A percentile compares a stretch with the other conserved stretches of the same genome.
Evolutionary conservation across 1,140 invertebrate genomes (phyloP).

Genomic region (Antheraea pernyi): DNA sequence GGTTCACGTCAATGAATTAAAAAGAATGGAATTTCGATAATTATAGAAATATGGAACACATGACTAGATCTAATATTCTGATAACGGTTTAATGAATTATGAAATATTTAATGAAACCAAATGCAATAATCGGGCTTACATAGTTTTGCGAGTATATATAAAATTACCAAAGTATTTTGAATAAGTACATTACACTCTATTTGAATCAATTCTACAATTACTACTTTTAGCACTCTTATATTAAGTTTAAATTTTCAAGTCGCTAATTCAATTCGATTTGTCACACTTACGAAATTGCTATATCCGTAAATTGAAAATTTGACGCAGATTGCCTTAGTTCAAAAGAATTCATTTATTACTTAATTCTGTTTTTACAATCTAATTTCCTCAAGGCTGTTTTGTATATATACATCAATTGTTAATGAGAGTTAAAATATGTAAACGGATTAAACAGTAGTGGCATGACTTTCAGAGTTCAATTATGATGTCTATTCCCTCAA

Average conservation of each 20-base stretch:
- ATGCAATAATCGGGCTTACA: neutral
- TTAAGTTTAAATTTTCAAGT: constrained; percentile 5
- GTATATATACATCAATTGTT: too few species aligned
- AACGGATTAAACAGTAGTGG: too few species aligned
- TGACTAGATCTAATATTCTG: neutral
- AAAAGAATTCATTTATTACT: neutral
- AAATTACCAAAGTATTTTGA: neutral
- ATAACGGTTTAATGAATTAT: neutral
- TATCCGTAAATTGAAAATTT: neutral
- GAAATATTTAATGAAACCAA: neutral
- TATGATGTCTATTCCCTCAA: too few species aligned
- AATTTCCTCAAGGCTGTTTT: too few species aligned
- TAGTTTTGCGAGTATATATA: neutral
- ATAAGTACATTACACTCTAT: neutral
- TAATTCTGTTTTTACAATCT: too few species aligned
- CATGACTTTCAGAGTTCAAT: too few species aligned
- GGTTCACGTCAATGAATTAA: neutral
- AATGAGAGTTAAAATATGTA: too few species aligned
- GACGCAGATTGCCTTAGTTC: neutral
- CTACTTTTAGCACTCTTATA: constrained; percentile 8
- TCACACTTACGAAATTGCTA: constrained; percentile 2
- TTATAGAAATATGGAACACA: too few species aligned
- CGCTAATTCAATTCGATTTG: neutral
- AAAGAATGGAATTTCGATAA: neutral
- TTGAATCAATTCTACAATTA: neutral